Conservation (phyloP, 2,797 vertebrate genomes). For the Microctenopoma stevenorrisi region DNA sequence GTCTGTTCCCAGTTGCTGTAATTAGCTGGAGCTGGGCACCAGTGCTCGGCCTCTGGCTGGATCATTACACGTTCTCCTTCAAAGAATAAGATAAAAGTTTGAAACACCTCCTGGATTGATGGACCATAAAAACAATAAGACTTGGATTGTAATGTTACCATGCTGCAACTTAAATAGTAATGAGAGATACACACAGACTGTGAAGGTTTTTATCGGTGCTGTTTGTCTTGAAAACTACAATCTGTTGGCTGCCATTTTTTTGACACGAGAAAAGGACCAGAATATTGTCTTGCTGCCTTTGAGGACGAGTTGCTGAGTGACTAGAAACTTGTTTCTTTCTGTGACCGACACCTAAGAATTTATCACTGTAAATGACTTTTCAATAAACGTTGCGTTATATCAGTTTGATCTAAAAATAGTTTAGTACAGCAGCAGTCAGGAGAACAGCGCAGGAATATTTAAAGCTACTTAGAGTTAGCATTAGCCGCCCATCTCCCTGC, state of each 20-base stretch:
- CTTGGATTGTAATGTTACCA: conserved; percentile 9
- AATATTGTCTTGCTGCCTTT: too few species aligned
- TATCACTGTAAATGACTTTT: not conserved
- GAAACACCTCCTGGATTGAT: conserved; percentile 20
- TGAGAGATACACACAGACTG: not conserved
- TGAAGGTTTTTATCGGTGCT: not conserved
- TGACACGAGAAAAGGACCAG: too few species aligned
- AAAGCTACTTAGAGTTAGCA: too few species aligned
- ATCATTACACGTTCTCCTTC: conserved; percentile 20
- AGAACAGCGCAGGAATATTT: too few species aligned
- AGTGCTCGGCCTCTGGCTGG: not conserved
- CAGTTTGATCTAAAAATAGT: not conserved
- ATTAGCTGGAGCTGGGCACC: conserved; percentile 32
- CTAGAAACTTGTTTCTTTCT: too few species aligned
- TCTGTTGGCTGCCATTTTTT: too few species aligned
- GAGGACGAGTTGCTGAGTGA: too few species aligned
- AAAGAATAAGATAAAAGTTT: conserved; percentile 32
- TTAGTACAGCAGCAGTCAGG: too few species aligned
- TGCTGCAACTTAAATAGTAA: conserved; percentile 18
- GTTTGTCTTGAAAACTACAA: too few species aligned
- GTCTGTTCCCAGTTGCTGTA: conserved; percentile 40
- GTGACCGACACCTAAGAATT: not conserved
- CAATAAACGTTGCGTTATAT: not conserved
- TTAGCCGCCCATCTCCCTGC: too few species aligned
- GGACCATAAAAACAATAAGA: conserved; percentile 20